These are phyloP conservation scores for Bombus affinis DNA, from an alignment of 1,140 invertebrate genomes.

Conservation along the genomic window DNA sequence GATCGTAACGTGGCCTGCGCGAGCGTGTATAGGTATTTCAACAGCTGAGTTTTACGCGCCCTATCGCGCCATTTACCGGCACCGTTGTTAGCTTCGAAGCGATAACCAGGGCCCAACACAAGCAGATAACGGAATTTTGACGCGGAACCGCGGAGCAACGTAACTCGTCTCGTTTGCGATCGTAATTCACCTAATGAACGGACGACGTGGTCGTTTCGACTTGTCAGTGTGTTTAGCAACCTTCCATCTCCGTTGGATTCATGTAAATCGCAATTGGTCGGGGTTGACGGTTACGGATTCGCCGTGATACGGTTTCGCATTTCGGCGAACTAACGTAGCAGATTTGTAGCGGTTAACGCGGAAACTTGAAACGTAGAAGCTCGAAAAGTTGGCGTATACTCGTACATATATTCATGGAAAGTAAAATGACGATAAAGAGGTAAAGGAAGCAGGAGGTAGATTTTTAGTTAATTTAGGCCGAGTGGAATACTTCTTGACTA, in stretches of 20 bases:
- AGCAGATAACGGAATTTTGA: slow-evolving; percentile 32
- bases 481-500: neutral
- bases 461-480: neutral
- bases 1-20: neutral
- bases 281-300: neutral
- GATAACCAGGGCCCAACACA: slow-evolving; percentile 10
- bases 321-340: no score
- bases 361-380: neutral
- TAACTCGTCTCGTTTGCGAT: slow-evolving; percentile 23
- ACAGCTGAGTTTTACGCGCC: neutral
- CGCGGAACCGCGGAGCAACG: slow-evolving; percentile 1
- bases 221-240: neutral
- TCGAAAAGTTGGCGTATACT: neutral
- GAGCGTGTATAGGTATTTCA: neutral
- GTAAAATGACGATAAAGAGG: neutral
- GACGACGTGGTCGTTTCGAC: neutral
- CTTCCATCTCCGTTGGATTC: neutral
- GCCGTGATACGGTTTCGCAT: neutral
- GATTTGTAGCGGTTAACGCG: no score
- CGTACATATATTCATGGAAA: neutral
- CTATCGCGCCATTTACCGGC: neutral
- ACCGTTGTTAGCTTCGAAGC: slow-evolving; percentile 5
- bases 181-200: slow-evolving; percentile 14
- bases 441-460: no score
- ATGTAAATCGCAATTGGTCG: neutral